Conservation (phyloP, 2,113 vertebrate species). For the Orycteropus afer region DNA sequence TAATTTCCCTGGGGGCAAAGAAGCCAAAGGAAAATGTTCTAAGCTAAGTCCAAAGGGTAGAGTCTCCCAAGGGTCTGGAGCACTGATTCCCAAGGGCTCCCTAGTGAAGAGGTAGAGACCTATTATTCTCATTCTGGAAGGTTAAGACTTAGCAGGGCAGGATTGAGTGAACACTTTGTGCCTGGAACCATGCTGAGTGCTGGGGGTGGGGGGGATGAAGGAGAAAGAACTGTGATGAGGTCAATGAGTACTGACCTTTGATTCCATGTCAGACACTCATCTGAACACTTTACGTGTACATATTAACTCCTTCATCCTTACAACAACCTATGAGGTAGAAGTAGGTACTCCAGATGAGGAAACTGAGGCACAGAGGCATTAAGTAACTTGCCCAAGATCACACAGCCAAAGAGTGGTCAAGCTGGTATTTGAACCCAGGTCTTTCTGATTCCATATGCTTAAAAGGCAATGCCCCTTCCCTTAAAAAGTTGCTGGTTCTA, state of each 20-base stretch:
- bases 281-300: neutral
- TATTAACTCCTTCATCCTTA: neutral
- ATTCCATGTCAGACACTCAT: neutral
- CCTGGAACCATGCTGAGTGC: neutral
- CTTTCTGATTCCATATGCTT: neutral
- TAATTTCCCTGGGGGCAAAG: neutral
- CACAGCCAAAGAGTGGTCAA: neutral
- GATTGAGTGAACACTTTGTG: neutral
- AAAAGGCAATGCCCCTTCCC: neutral
- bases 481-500: neutral
- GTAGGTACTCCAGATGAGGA: neutral
- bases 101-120: neutral
- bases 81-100: neutral
- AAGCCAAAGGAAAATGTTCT: constrained; percentile 12
- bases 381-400: neutral
- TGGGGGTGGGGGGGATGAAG: neutral
- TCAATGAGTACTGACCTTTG: neutral
- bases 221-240: neutral
- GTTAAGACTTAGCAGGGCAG: neutral
- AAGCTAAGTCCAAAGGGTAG: neutral
- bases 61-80: neutral
- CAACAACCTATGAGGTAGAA: neutral
- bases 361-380: neutral
- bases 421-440: neutral
- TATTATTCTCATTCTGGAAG: neutral